Evolutionary conservation across 2,797 vertebrate species (phyloP), one percentile per base, ranked within the genome.

Genomic region (Argyrosomus regius): DNA sequence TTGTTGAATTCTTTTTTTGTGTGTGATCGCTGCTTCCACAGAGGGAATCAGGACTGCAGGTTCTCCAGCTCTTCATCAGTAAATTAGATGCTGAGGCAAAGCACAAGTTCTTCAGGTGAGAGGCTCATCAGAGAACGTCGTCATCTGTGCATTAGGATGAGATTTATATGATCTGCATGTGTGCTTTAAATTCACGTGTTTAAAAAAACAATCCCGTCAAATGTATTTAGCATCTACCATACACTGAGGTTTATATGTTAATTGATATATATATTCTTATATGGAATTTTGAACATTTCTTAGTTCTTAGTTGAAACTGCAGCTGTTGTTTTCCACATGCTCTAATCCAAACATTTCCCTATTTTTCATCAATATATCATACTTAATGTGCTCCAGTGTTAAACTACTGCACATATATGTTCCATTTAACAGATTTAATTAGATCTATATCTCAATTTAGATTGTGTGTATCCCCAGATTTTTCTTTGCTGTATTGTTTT

Each of bases 101-200:
- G 93, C 94, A 97, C 28, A 97, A 91, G 20, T 97, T 98, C 88
- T 98, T 98, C 94, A 97, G 97, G 98, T 98, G 73, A 89, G 84
- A 81, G 12, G 13, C 43, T 39, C 35, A 39, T 3, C 35, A 39
- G 31, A 31, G 31, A 31, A 31, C 31, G 6, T 31, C 5, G 5
- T 31, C 5, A 1, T 9, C 35, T 35, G 35, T 35, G 35, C 35
- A 35, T 35, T 35, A 35, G 35, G 35, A 39, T 39, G 2, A 39
- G 8, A 39, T 2, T 35, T 39, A 18, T 0, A 71, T 20, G 8
- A 22, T 35, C 3, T 48, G 10, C 10, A 49, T 10, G 9, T 48
- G 8, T 64, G 41, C 7, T 63, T 53, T 53, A 5, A 41, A 41
- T 26, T 41, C 24, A 18, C 1, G 6, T 52, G 4, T 39, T 24